phyloP scores from a whole-genome alignment of 2,888 invertebrate species.

The Tenthredo notha region DNA sequence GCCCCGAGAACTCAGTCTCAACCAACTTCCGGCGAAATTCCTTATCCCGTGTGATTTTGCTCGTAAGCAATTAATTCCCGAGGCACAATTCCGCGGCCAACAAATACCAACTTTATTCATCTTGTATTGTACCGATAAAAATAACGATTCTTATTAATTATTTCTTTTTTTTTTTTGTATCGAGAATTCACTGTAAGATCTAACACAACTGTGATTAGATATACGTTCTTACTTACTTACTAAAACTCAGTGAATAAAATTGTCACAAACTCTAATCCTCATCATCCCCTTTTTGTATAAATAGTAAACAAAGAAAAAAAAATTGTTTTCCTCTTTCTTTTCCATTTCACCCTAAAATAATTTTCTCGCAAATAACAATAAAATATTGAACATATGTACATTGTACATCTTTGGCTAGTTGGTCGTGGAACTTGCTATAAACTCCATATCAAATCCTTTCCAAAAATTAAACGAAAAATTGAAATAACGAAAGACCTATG shows the following conservation, averaged over 20 bases:
- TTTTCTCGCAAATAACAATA: too few species aligned
- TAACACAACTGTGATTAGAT: neutral
- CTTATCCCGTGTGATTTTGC: constrained; percentile 13
- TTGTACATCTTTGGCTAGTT: neutral
- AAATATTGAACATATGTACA: neutral
- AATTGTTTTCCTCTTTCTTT: neutral
- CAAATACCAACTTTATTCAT: constrained; percentile 13
- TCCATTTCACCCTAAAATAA: neutral
- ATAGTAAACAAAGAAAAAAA: neutral
- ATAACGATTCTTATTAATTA: neutral
- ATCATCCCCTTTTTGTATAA: neutral
- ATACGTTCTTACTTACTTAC: neutral
- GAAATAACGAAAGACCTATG: neutral
- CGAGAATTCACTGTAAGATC: neutral
- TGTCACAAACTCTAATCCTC: neutral
- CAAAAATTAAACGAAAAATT: neutral
- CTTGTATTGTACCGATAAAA: neutral
- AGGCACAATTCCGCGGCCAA: constrained; percentile 51
- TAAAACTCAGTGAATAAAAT: neutral
- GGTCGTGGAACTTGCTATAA: neutral
- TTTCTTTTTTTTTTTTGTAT: neutral
- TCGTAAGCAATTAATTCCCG: constrained; percentile 6
- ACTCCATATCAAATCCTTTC: neutral
- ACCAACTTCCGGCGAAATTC: neutral
- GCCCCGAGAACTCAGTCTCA: constrained; percentile 32